Conservation (phyloP, 2,888 invertebrate genomes). For the Anoncus sp. region DNA sequence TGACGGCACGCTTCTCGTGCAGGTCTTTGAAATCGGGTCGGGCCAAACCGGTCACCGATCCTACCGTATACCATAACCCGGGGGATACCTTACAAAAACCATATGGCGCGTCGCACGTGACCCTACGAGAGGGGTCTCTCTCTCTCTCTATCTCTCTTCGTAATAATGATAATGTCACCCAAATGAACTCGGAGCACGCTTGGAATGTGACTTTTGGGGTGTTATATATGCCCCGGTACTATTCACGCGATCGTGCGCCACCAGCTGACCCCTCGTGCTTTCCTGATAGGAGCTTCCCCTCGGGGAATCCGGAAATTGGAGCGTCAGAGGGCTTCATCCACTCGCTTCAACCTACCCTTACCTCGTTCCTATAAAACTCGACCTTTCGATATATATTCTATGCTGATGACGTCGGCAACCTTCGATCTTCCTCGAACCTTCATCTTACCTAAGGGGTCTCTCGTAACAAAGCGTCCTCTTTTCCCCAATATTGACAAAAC, state of each 20-base stretch:
- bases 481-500: background rate
- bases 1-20: slow-evolving; percentile 28
- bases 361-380: too few species aligned
- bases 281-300: slow-evolving; percentile 76
- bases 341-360: too few species aligned
- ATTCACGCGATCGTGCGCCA: slow-evolving; percentile 55
- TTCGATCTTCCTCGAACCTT: slow-evolving; percentile 3
- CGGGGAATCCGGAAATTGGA: slow-evolving; percentile 64
- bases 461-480: slow-evolving; percentile 13
- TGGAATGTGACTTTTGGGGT: slow-evolving; percentile 61
- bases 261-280: slow-evolving; percentile 72
- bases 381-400: too few species aligned
- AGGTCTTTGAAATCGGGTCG: slow-evolving; percentile 35
- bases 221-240: slow-evolving; percentile 46
- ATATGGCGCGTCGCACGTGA: slow-evolving; percentile 67
- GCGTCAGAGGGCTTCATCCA: slow-evolving; percentile 44
- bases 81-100: slow-evolving; percentile 71
- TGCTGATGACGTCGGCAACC: slow-evolving; percentile 33
- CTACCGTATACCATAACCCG: slow-evolving; percentile 33
- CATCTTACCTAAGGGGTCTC: background rate
- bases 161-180: slow-evolving; percentile 61
- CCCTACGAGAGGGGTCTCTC: slow-evolving; percentile 38
- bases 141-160: slow-evolving; percentile 14
- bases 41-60: slow-evolving; percentile 49
- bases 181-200: slow-evolving; percentile 55